Base-by-base conservation (phyloP, 2,888 invertebrate genomes). In the Tachina fera region DNA sequence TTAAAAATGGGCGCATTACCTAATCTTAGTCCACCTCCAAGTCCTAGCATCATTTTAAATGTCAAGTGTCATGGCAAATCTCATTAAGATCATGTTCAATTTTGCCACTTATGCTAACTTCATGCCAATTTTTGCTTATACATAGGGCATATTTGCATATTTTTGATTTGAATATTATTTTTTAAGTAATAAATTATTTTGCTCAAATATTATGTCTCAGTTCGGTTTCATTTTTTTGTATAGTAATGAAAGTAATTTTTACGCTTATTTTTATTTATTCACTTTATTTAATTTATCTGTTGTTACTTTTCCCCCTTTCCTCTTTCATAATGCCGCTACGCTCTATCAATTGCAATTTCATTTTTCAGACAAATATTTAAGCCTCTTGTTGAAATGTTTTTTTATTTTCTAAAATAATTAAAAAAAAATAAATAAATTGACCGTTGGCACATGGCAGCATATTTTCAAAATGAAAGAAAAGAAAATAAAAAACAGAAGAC, bases 341-440 rank as follows among this genome's bases (percentile, higher is more conserved):
- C 82, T 79, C 85, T 82, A 86, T 82, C 78, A 86, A 82, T 79
- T 82, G 70, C 71, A 86, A 82, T 79, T 79, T 82, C 58, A 72
- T 67, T 83, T 85, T 82, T 78, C 53, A 61, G 58, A 74, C 68
- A 81, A 75, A 49, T 41, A 67, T 72, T 71, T 39, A 14, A 58
- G 31, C 53, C 43, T 16, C 31, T 14, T 72, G 39, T 63, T 43
- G 45, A 31, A 16, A 22, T 63, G n/a, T 16, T 41, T 16, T 22
- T 45, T 63, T 53, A 8, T 67, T 83, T 67, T 53, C 22, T 22
- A 56, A 72, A 80, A 75, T n/a, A 63, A 31, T 31, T 31, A 31
- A 31, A 31, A 53, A 70, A 53, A 76, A 75, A 70, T 49, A 65
- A 58, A 65, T 31, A 60, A 76, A 41, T 80, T 80, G 86, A 75